These are phyloP conservation scores for Psephotus haematonotus DNA, from an alignment of 2,113 vertebrate genomes.

Conservation along the genomic window DNA sequence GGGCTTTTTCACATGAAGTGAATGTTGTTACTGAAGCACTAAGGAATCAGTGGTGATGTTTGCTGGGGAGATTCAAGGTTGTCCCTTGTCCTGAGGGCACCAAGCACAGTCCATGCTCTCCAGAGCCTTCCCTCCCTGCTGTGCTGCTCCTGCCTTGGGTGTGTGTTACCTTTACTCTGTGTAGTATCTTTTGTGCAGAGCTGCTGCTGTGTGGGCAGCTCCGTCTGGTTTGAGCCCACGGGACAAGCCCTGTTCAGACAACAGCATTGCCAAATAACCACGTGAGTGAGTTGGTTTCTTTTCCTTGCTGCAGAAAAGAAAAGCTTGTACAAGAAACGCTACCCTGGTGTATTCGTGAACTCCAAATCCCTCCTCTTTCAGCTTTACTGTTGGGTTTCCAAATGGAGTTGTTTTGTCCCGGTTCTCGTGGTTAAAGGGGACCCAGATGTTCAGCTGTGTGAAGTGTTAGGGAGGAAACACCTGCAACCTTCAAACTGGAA, in stretches of 20 bases:
- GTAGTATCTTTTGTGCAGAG: accelerated
- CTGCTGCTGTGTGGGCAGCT: neutral
- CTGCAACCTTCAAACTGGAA: accelerated
- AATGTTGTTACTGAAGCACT: neutral
- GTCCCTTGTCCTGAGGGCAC: neutral
- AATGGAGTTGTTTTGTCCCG: accelerated
- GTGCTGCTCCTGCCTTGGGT: neutral
- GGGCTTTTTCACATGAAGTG: neutral
- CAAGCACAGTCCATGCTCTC: neutral
- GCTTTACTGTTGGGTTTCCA: accelerated
- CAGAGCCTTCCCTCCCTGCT: neutral
- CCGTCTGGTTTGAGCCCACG: neutral
- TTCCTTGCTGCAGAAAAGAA: neutral
- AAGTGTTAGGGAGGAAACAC: neutral
- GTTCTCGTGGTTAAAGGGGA: accelerated
- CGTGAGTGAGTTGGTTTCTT: neutral
- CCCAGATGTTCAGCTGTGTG: accelerated
- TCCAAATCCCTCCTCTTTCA: neutral
- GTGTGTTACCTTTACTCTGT: neutral
- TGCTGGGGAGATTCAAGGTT: no score
- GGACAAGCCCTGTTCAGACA: neutral
- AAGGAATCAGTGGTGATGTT: accelerated
- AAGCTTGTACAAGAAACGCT: neutral
- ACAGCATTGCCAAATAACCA: neutral
- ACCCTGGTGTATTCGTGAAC: neutral